Base-by-base conservation (phyloP, 2,113 vertebrate species). In the Tyto alba region DNA sequence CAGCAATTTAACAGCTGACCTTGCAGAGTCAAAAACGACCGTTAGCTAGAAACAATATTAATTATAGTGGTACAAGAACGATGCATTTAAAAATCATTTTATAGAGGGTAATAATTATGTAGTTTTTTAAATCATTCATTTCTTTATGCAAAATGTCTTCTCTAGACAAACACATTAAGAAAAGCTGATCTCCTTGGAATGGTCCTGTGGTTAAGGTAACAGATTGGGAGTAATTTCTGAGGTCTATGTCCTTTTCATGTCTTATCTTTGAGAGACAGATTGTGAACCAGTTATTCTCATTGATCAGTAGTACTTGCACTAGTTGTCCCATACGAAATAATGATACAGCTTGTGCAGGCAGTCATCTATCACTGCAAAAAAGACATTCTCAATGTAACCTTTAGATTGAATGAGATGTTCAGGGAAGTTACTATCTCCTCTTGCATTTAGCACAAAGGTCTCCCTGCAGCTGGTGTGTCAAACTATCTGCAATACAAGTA, bases 221-320 rank as follows among this genome's bases (percentile, higher is more conserved):
- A 91, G 75, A 95, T 23, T 77, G 68, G n/a, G 85, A 95, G 91
- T 72, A 36, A 29, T 71, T 92, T 55, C 83, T 0, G 2, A 87
- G 85, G 85, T 89, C 85, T 93, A 20, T 88, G 86, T 89, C 83
- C 88, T 94, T 96, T 91, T n/a, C 2, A 10, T 76, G 90, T 59
- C 85, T 96, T 96, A 94, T 96, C 95, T 93, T 89, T 91, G 78
- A 95, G 75, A 89, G 72, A 91, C 82, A 96, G 96, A 88, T 94
- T 68, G 41, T 34, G 75, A 91, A 62, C 32, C 63, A 88, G 89
- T 96, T 92, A 86, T 72, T 85, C 74, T 91, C 89, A 69, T 7
- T 92, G 89, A 92, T 40, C 84, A 81, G 84, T 2, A 73, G 43
- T 32, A 53, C 71, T 94, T 10, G 52, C 62, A 47, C 63, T 13